Evolutionary conservation across 2,797 vertebrate species (phyloP).

Genomic region (Enteromius unitaeniatus): DNA sequence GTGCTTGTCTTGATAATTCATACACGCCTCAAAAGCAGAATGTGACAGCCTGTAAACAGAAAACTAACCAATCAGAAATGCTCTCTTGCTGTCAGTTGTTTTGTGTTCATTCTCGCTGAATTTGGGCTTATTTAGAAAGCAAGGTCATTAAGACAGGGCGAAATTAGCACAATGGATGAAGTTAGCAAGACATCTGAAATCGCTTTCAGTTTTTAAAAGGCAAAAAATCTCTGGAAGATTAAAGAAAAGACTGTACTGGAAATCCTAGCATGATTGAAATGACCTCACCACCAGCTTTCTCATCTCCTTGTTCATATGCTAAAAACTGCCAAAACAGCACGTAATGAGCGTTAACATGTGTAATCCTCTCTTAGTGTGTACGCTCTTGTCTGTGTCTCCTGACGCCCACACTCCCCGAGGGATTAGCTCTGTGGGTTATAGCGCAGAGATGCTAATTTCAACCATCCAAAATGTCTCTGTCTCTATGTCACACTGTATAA

Average conservation of each 20-base stretch:
- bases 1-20: neutral
- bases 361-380: constrained; percentile 78
- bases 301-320: constrained; percentile 81
- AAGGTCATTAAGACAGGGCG: neutral
- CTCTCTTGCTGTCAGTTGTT: neutral
- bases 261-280: constrained; percentile 59
- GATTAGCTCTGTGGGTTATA: constrained; percentile 78
- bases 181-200: constrained; percentile 21
- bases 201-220: neutral
- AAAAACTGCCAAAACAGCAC: constrained; percentile 70
- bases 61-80: constrained; percentile 5
- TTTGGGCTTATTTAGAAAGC: neutral
- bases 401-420: constrained; percentile 74
- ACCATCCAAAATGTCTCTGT: constrained; percentile 52
- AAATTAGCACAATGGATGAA: neutral
- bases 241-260: constrained; percentile 10
- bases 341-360: constrained; percentile 81
- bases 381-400: constrained; percentile 70
- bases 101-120: neutral
- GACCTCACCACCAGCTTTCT: constrained; percentile 65
- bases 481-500: constrained; percentile 13
- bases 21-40: neutral
- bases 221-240: neutral
- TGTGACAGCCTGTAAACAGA: constrained; percentile 4
- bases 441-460: constrained; percentile 73